Evolutionary conservation across 2,113 vertebrate species (phyloP).

Genomic region (Sitta europaea): DNA sequence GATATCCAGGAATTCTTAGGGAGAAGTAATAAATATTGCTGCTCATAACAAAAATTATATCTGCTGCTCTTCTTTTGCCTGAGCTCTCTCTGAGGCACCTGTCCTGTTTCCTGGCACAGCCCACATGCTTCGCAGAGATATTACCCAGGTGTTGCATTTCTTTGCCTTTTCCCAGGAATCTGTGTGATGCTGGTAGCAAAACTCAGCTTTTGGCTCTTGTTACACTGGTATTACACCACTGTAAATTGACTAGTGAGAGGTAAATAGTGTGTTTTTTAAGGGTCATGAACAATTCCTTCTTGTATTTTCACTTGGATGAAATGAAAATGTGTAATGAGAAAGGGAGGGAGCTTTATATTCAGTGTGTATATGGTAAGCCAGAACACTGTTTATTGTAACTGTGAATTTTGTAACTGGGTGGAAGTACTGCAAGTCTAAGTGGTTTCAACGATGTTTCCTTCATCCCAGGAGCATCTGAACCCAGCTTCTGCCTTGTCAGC

Average conservation of each 20-base stretch:
- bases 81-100: background rate
- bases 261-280: background rate
- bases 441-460: constrained; percentile 56
- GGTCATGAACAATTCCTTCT: background rate
- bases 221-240: fast-evolving
- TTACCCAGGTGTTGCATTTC: background rate
- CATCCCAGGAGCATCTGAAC: constrained; percentile 69
- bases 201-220: background rate
- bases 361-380: background rate
- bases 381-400: constrained; percentile 50
- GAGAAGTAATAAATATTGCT: background rate
- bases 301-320: background rate
- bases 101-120: background rate
- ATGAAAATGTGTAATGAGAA: background rate
- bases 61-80: background rate
- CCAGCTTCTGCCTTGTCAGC: constrained; percentile 81
- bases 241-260: background rate
- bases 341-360: background rate
- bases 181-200: background rate
- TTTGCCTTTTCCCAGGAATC: background rate
- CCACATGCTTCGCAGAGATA: background rate
- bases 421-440: constrained; percentile 62
- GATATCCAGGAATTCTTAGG: background rate
- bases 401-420: no score
- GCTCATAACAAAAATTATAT: background rate